phyloP scores from a whole-genome alignment of 2,797 vertebrate genomes.

The Liparis tanakae region DNA sequence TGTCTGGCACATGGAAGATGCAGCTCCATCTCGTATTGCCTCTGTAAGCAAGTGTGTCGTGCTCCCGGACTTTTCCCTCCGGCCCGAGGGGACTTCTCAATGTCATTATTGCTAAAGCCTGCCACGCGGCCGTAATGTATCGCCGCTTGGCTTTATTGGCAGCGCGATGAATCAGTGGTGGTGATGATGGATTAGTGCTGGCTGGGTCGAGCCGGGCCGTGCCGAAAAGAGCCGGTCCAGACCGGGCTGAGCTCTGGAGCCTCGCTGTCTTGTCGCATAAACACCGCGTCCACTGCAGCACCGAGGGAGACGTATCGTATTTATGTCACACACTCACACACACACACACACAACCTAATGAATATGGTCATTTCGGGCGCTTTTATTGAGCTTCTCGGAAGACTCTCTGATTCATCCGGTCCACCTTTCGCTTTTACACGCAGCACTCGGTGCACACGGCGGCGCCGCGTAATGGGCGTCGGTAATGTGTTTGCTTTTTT shows the following conservation, averaged over 20 bases:
- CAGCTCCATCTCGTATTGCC: slow-evolving; percentile 83
- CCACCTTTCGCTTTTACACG: slow-evolving; percentile 55
- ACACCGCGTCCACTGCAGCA: slow-evolving; percentile 67
- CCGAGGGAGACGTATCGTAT: slow-evolving; percentile 62
- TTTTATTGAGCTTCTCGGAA: slow-evolving; percentile 67
- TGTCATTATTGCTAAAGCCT: slow-evolving; percentile 85
- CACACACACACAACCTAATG: slow-evolving; percentile 60
- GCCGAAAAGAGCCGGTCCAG: slow-evolving; percentile 50
- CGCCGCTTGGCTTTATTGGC: slow-evolving; percentile 82
- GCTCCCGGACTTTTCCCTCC: slow-evolving; percentile 71
- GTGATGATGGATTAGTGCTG: slow-evolving; percentile 80
- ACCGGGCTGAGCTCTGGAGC: slow-evolving; percentile 76
- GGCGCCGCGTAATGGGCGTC: slow-evolving; percentile 44
- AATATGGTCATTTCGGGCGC: slow-evolving; percentile 62
- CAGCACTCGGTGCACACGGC: slow-evolving; percentile 40
- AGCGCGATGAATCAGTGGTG: slow-evolving; percentile 83
- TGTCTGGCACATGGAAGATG: slow-evolving; percentile 57
- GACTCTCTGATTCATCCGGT: slow-evolving; percentile 55
- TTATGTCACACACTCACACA: slow-evolving; percentile 71
- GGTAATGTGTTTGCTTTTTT: slow-evolving; percentile 47
- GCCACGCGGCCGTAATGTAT: slow-evolving; percentile 85
- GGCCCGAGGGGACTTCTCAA: slow-evolving; percentile 83
- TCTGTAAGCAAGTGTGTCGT: slow-evolving; percentile 82
- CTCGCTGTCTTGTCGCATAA: slow-evolving; percentile 74
- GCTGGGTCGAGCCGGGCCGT: slow-evolving; percentile 65